phyloP scores from a whole-genome alignment of 1,140 invertebrate genomes.

The Ladona fulva region DNA sequence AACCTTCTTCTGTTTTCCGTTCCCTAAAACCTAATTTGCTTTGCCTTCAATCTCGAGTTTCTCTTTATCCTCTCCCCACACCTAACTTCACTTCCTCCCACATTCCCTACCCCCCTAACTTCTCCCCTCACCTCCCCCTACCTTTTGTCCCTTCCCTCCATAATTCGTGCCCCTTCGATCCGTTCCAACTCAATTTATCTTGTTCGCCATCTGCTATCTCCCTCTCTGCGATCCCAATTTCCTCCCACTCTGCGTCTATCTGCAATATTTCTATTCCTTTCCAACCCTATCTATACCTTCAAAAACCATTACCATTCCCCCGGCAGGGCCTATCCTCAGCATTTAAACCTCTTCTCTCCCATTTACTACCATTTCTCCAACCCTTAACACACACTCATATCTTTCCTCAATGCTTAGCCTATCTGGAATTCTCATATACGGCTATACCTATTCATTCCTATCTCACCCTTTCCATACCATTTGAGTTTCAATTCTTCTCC shows the following conservation, averaged over 20 bases:
- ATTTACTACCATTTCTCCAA: no score
- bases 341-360: no score
- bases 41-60: constrained; percentile 1
- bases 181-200: constrained; percentile 9
- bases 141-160: background rate
- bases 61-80: background rate
- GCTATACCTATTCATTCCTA: no score
- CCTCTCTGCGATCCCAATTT: background rate
- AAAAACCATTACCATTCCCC: no score
- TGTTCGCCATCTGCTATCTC: background rate
- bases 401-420: no score
- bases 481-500: background rate
- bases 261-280: no score
- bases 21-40: constrained; percentile 1
- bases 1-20: background rate
- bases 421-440: no score
- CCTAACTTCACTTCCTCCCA: background rate
- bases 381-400: no score
- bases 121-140: background rate
- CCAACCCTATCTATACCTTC: no score
- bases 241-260: background rate
- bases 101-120: background rate
- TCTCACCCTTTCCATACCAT: no score
- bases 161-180: constrained; percentile 3
- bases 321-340: no score